Base-by-base conservation (phyloP, 1,140 invertebrate species). In the Papilio machaon region DNA sequence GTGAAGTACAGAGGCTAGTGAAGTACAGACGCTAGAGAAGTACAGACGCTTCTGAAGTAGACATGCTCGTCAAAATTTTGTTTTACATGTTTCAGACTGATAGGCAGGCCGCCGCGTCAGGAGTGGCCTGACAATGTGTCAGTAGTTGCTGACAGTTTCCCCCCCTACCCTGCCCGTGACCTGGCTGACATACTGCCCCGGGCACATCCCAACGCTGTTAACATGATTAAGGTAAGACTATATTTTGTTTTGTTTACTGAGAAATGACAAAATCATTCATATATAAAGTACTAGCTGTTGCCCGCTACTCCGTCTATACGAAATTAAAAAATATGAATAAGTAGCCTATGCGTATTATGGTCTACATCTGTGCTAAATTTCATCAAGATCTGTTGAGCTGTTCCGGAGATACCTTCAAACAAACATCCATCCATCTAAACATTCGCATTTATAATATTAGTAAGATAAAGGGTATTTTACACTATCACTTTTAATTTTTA, bases 41-140 rank as follows among this genome's bases (percentile, higher is more conserved):
- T 58, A 58, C 5, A 58, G 17, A 6, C 47, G 10, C 10, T 17
- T n/a, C 15, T 54, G 6, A n/a, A 54, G 38, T 43, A 43, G 38
- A 43, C 38, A 6, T 43, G 7, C 1, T 43, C 2, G 38, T 43
- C 38, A 6, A 6, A 43, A 10, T 13, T n/a, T 13, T 23, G 2
- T 64, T 0, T 30, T 30, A 13, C 47, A 19, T 17, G 23, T 82
- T 84, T 0, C 89, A 96, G 95, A 82, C 85, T 96, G 19, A 92
- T 96, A 54, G 95, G 95, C 2, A 92, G 95, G 52, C 95, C 95
- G 0, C 84, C 90, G 0, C 82, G 91, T 13, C 84, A 92, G 46
- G 94, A 95, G 82, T 96, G 95, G 95, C 95, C 95, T 43, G 94
- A 91, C 1, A 92, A 91, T 85, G 91, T 94, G 1, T 91, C 94